phyloP scores from a whole-genome alignment of 2,888 invertebrate genomes.

The Drosophila setosimentum region DNA sequence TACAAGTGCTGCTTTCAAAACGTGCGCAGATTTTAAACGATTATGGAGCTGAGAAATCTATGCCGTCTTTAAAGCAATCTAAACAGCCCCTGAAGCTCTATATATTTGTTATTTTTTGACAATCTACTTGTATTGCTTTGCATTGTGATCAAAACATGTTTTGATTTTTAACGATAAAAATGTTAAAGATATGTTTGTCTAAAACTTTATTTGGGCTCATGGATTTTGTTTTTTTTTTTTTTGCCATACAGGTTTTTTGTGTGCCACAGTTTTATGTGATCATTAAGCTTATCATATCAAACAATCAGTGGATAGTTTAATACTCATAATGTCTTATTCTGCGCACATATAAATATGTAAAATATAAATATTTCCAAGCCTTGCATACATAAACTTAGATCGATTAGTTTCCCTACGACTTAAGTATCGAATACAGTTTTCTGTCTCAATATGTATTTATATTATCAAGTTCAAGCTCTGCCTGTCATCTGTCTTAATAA shows the following conservation, averaged over 20 bases:
- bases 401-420: not conserved
- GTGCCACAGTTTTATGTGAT: not conserved
- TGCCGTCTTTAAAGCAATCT: not conserved
- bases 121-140: not conserved
- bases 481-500: not conserved
- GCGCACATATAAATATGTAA: not conserved
- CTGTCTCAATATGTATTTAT: not conserved
- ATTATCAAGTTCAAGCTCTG: not conserved
- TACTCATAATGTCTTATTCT: not conserved
- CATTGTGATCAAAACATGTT: not conserved
- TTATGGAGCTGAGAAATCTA: not conserved
- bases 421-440: not conserved
- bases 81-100: not conserved
- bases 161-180: not conserved
- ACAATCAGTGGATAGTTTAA: not conserved
- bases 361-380: not conserved
- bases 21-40: slow-evolving; percentile 1
- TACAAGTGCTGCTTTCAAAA: not conserved
- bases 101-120: not conserved
- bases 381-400: not conserved
- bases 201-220: not conserved
- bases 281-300: not conserved
- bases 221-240: not conserved
- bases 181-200: not conserved
- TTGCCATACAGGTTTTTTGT: accelerated